phyloP scores from a whole-genome alignment of 2,888 invertebrate genomes.

The Catocala fraxini region DNA sequence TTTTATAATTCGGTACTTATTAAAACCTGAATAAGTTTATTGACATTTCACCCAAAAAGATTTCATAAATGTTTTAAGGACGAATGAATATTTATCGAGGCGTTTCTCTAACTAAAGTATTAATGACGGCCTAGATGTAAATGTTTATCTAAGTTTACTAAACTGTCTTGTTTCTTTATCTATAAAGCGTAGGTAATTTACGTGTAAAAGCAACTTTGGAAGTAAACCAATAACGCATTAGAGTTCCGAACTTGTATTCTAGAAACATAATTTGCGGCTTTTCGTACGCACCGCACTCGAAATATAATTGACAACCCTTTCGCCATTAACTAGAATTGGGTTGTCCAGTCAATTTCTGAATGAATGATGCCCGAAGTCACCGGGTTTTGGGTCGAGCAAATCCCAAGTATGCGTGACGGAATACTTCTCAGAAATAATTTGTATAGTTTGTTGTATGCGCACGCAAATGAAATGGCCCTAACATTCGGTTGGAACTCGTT shows the following conservation, averaged over 20 bases:
- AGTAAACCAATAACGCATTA: slow-evolving; percentile 51
- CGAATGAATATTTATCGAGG: slow-evolving; percentile 8
- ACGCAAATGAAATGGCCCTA: slow-evolving; percentile 70
- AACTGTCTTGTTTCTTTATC: slow-evolving; percentile 31
- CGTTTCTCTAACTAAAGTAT: slow-evolving; percentile 18
- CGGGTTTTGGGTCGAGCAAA: slow-evolving; percentile 59
- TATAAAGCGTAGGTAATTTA: slow-evolving; percentile 33
- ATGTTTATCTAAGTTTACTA: slow-evolving; percentile 21
- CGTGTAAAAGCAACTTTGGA: slow-evolving; percentile 39
- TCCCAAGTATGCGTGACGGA: slow-evolving; percentile 70
- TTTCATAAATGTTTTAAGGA: slow-evolving; percentile 1
- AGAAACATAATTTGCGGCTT: slow-evolving; percentile 51
- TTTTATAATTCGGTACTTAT: slow-evolving; percentile 8
- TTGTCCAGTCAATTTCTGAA: slow-evolving; percentile 63
- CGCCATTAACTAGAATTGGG: slow-evolving; percentile 56
- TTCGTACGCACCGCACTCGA: slow-evolving; percentile 47
- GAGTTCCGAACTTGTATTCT: slow-evolving; percentile 45
- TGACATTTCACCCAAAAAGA: not conserved
- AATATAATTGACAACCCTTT: slow-evolving; percentile 58
- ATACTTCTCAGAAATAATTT: slow-evolving; percentile 70
- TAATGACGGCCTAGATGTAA: slow-evolving; percentile 22
- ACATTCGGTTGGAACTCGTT: slow-evolving; percentile 67
- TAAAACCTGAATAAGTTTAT: slow-evolving; percentile 16
- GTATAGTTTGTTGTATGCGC: slow-evolving; percentile 69
- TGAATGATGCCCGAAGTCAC: slow-evolving; percentile 65